Evolutionary conservation across 2,888 invertebrate species (phyloP).

Genomic region (Dastarcus helophoroides): DNA sequence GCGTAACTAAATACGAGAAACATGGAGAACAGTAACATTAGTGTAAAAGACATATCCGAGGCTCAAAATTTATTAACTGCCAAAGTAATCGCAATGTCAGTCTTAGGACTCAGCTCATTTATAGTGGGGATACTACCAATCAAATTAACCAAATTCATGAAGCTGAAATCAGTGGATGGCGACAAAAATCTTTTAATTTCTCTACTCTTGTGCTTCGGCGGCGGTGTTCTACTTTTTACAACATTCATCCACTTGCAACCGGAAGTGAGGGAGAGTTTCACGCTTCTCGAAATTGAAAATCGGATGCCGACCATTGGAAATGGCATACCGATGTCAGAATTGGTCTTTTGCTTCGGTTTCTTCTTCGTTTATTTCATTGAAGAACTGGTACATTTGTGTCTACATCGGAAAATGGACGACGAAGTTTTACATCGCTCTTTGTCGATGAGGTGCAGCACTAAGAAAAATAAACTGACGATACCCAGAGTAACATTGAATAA

Average conservation of each 20-base stretch:
- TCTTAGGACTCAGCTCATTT: conserved; percentile 47
- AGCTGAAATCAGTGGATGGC: conserved; percentile 29
- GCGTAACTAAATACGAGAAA: no score
- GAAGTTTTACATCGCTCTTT: conserved; percentile 42
- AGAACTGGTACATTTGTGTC: conserved; percentile 45
- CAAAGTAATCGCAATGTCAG: conserved; percentile 48
- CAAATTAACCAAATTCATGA: conserved; percentile 30
- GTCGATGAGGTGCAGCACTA: conserved; percentile 41
- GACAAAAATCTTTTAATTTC: conserved; percentile 44
- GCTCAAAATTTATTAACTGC: no score
- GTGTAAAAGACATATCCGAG: no score
- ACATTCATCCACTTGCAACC: conserved; percentile 54
- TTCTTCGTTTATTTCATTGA: conserved; percentile 54
- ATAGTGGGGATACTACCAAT: conserved; percentile 46
- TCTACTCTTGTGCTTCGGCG: conserved; percentile 50
- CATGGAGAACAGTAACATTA: no score
- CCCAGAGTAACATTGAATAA: conserved; percentile 31
- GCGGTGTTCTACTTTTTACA: conserved; percentile 53
- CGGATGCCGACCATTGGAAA: conserved; percentile 37
- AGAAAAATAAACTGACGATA: conserved; percentile 28
- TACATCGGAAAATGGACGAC: conserved; percentile 38
- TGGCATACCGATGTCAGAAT: conserved; percentile 42
- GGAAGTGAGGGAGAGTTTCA: conserved; percentile 49
- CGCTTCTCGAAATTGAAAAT: conserved; percentile 35
- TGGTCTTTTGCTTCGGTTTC: conserved; percentile 51